A percentile compares a stretch with the other conserved stretches of the same genome.
Conservation (phyloP, 2,113 vertebrate genomes). For the Grantiella picta region DNA sequence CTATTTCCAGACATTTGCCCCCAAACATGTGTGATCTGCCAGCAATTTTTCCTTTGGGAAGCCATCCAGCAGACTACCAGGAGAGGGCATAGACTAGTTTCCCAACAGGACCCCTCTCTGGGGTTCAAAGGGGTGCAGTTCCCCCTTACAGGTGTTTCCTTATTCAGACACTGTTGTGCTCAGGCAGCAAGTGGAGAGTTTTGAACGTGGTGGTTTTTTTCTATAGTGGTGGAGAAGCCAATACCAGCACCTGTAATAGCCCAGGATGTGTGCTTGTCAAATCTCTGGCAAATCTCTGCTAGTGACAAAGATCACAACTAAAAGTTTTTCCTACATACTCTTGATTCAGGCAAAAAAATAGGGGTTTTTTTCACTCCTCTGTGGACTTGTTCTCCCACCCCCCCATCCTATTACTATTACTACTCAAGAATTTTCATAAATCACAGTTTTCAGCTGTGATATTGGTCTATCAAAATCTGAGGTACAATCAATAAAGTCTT, state of each 20-base stretch:
- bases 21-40: not conserved
- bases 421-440: not conserved
- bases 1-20: not conserved
- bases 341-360: not conserved
- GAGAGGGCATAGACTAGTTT: not conserved
- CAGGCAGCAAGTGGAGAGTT: not conserved
- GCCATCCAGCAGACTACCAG: not conserved
- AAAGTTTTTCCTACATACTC: not conserved
- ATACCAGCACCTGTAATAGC: not conserved
- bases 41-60: not conserved
- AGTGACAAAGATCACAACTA: not conserved
- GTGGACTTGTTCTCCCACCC: not conserved
- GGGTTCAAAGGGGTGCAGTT: accelerated
- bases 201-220: not conserved
- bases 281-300: not conserved
- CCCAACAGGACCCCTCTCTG: not conserved
- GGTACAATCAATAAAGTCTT: not conserved
- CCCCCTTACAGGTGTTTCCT: not conserved
- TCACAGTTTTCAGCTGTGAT: not conserved
- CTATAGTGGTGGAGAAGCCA: not conserved
- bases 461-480: not conserved
- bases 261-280: not conserved
- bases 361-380: not conserved
- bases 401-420: not conserved
- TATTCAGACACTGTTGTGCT: not conserved